These are phyloP conservation scores for Lepidochitona cinerea DNA, from an alignment of 2,888 invertebrate species.

Conservation along the genomic window DNA sequence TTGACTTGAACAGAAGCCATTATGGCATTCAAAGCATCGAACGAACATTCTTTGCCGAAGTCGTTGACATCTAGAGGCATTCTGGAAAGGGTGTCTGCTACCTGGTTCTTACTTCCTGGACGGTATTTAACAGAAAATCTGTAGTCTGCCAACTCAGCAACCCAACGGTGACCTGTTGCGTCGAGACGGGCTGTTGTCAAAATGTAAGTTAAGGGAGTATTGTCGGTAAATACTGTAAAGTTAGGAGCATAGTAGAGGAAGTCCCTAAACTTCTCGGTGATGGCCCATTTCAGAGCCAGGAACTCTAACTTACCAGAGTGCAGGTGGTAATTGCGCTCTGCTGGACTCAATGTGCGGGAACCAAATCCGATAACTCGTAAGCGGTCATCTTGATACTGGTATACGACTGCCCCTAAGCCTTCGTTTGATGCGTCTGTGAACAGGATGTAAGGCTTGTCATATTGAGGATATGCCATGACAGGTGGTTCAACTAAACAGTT, in stretches of 20 bases:
- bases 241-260: slow-evolving; percentile 12
- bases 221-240: neutral
- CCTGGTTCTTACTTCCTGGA: slow-evolving; percentile 11
- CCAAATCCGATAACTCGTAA: slow-evolving; percentile 21
- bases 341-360: neutral
- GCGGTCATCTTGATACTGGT: slow-evolving; percentile 20
- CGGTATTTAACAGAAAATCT: slow-evolving; percentile 9
- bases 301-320: slow-evolving; percentile 17
- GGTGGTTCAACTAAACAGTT: slow-evolving; percentile 11
- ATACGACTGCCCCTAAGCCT: slow-evolving; percentile 29
- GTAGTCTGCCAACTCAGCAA: slow-evolving; percentile 16
- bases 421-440: slow-evolving; percentile 18
- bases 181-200: slow-evolving; percentile 19
- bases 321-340: slow-evolving; percentile 19
- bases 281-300: slow-evolving; percentile 24
- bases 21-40: neutral
- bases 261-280: slow-evolving; percentile 18
- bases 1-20: neutral
- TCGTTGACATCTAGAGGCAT: neutral
- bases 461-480: slow-evolving; percentile 24
- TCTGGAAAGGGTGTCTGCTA: slow-evolving; percentile 19
- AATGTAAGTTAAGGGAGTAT: slow-evolving; percentile 19
- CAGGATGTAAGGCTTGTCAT: slow-evolving; percentile 19
- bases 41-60: neutral
- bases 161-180: slow-evolving; percentile 23